Base-by-base conservation (phyloP, 2,113 vertebrate genomes). In the Corythaixoides concolor region DNA sequence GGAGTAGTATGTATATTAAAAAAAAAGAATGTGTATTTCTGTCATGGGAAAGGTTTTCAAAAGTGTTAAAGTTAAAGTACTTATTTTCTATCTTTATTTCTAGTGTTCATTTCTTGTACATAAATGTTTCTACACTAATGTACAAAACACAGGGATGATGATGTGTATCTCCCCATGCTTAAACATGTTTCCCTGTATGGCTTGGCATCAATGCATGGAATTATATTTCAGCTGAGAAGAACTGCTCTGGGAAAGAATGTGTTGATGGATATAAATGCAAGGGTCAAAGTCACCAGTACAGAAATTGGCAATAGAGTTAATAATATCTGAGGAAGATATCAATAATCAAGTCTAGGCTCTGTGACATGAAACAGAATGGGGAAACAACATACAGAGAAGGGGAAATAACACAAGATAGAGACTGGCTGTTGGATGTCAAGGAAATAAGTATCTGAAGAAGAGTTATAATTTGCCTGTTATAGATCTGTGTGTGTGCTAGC, bases 401-500 rank as follows among this genome's bases (percentile, higher is more conserved):
- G 21, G 9, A 92, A 84, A 41, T 10, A 83, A 32, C 30, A 56
- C 27, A 37, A 43, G 23, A 67, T 17, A 68, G 62, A 83, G 32
- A 79, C 21, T 47, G 28, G 9, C 9, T 69, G 13, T 11, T 55
- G n/a, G 7, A 55, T 56, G 23, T 23, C 33, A 75, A 59, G 39
- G 47, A 82, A 85, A 72, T 66, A 24, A n/a, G 7, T 32, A 5
- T 47, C 15, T 68, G 33, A 64, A 78, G 58, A 80, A 62, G 20
- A 72, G 18, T 32, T 82, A 37, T 4, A 53, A 49, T 70, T 75
- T 72, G 11, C 3, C 12, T 45, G 9, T 23, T 60, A 47, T 11
- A 16, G 11, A 17, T 33, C 52, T 50, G 7, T 6, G 2, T 82
- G 14, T 1, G 7, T 39, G 8, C 3, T 3, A 81, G 6, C 3